Conservation (phyloP, 2,888 invertebrate genomes). For the Papilio elwesi region DNA sequence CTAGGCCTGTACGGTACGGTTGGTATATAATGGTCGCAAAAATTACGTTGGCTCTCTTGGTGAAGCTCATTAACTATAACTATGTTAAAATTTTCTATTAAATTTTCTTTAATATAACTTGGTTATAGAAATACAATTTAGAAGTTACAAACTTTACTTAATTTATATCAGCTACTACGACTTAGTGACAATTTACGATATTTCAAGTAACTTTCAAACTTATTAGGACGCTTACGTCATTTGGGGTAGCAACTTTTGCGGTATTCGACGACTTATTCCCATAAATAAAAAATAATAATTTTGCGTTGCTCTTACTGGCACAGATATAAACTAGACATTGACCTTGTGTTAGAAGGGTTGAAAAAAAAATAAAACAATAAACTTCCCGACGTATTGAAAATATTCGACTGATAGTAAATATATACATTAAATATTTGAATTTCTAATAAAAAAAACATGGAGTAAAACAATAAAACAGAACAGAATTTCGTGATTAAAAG, state of each 20-base stretch:
- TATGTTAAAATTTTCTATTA: constrained; percentile 2
- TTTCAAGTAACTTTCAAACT: constrained; percentile 10
- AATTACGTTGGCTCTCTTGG: background rate
- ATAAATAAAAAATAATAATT: background rate
- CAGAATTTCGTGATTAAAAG: too few species aligned
- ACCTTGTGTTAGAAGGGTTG: too few species aligned
- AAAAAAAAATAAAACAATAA: too few species aligned
- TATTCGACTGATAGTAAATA: too few species aligned
- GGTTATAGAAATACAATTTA: constrained; percentile 23
- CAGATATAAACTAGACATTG: too few species aligned
- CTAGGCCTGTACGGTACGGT: too few species aligned
- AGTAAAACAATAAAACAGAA: too few species aligned
- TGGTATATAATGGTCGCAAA: too few species aligned
- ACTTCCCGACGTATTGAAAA: too few species aligned
- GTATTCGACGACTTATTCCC: background rate
- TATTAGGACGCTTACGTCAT: background rate
- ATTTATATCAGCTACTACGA: constrained; percentile 17
- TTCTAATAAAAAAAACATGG: too few species aligned
- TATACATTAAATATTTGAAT: too few species aligned
- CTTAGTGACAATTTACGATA: constrained; percentile 6
- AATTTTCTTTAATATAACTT: constrained; percentile 19
- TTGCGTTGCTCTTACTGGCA: too few species aligned
- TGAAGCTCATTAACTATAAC: constrained; percentile 7
- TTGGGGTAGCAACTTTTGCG: background rate
- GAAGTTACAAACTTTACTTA: constrained; percentile 20